A percentile compares a stretch with the other conserved stretches of the same genome.
Conservation (phyloP, 37 sponge, comb jelly and placozoan genomes). For the Aphrocallistes beatrix region DNA sequence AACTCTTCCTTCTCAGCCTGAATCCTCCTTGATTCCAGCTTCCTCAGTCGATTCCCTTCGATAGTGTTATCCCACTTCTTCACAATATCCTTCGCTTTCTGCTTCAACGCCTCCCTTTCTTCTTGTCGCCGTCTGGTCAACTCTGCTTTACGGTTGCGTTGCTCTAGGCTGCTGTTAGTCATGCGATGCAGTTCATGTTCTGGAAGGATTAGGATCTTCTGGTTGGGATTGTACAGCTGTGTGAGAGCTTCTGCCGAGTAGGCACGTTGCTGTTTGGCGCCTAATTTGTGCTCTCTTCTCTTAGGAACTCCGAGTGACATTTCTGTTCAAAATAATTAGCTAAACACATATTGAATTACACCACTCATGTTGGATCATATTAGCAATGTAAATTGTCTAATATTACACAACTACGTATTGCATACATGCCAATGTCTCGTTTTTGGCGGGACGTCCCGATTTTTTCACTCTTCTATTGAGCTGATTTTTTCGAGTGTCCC, state of each 20-base stretch:
- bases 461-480: too few relatives aligned
- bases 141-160: not conserved
- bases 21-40: not conserved
- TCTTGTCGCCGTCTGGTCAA: not conserved
- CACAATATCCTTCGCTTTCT: not conserved
- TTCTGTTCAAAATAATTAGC: too few relatives aligned
- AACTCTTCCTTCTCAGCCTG: not conserved
- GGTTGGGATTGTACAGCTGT: not conserved
- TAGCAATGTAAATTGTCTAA: too few relatives aligned
- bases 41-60: not conserved
- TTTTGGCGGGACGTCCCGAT: too few relatives aligned
- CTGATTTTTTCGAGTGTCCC: too few relatives aligned
- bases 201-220: not conserved
- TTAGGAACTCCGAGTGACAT: not conserved
- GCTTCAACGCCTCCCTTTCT: not conserved
- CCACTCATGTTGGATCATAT: too few relatives aligned
- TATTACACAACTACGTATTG: too few relatives aligned
- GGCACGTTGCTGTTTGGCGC: not conserved
- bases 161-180: slow-evolving; percentile 9
- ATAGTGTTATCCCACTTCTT: not conserved
- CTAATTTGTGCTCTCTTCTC: slow-evolving; percentile 4
- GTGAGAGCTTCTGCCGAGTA: not conserved
- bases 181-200: not conserved
- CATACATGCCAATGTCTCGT: too few relatives aligned
- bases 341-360: too few relatives aligned